Percentiles rank a stretch among this genome's conserved stretches.
These are phyloP conservation scores for Empis livida DNA, from an alignment of 2,888 invertebrate genomes.

Conservation along the genomic window DNA sequence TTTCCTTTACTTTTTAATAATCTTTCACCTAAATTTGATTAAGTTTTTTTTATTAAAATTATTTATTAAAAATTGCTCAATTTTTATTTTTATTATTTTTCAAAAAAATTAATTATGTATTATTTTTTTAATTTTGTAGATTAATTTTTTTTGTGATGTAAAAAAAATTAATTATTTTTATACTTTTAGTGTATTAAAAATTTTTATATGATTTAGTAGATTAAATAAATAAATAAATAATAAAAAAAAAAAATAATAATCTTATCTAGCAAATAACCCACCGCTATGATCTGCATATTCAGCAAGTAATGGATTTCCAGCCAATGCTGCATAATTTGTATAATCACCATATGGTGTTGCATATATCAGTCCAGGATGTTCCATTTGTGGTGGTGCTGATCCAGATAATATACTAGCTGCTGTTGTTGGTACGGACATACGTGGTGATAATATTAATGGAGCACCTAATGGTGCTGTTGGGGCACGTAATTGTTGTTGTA, in stretches of 20 bases:
- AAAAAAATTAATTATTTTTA: no score
- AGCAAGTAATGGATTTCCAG: conserved; percentile 66
- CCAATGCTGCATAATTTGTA: conserved; percentile 78
- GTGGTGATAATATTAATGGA: conserved; percentile 81
- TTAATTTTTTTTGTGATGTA: no score
- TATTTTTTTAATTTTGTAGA: background rate
- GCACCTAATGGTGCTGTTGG: conserved; percentile 71
- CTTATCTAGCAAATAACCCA: conserved; percentile 83
- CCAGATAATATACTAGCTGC: conserved; percentile 45
- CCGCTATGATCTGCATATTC: conserved; percentile 90
- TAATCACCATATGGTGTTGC: conserved; percentile 70
- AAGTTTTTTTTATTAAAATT: background rate
- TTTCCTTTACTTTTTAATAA: no score
- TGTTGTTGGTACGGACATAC: conserved; percentile 72
- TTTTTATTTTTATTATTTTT: background rate
- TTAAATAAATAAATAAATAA: conserved; percentile 12
- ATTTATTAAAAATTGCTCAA: background rate
- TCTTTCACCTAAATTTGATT: background rate
- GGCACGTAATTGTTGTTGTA: conserved; percentile 49
- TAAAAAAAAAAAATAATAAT: conserved; percentile 9
- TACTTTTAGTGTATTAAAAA: no score
- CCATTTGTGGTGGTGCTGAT: conserved; percentile 48
- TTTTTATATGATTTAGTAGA: no score
- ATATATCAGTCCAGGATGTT: conserved; percentile 71
- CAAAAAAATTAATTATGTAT: no score